Evolutionary conservation across 2,113 vertebrate species (phyloP).

Genomic region (Psophia crepitans): DNA sequence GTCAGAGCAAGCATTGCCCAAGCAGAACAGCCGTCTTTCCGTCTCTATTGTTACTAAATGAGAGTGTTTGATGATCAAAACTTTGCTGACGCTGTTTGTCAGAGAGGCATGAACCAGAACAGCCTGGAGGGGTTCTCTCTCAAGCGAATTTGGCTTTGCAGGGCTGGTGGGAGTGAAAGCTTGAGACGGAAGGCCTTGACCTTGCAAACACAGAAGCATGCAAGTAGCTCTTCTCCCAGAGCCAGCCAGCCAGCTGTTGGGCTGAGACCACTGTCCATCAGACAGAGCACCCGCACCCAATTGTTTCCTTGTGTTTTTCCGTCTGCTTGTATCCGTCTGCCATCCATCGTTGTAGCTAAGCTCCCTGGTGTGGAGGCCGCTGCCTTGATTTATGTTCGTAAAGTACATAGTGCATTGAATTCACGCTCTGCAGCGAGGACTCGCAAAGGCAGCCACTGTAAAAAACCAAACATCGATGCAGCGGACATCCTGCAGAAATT

Average conservation of each 20-base stretch:
- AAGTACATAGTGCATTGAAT: fast-evolving
- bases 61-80: neutral
- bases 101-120: neutral
- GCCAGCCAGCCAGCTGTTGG: neutral
- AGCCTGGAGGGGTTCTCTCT: neutral
- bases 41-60: neutral
- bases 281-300: neutral
- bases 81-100: neutral
- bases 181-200: neutral
- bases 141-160: neutral
- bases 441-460: neutral
- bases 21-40: neutral
- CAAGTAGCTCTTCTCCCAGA: neutral
- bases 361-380: neutral
- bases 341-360: neutral
- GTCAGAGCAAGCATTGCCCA: neutral
- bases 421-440: neutral
- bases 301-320: neutral
- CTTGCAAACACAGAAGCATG: neutral
- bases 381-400: neutral
- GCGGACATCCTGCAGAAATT: neutral
- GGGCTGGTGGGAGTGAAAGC: neutral
- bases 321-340: neutral
- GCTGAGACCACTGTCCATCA: neutral
- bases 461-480: neutral